These are phyloP conservation scores for Cephus runcator DNA, from an alignment of 2,888 invertebrate genomes.

Conservation along the genomic window DNA sequence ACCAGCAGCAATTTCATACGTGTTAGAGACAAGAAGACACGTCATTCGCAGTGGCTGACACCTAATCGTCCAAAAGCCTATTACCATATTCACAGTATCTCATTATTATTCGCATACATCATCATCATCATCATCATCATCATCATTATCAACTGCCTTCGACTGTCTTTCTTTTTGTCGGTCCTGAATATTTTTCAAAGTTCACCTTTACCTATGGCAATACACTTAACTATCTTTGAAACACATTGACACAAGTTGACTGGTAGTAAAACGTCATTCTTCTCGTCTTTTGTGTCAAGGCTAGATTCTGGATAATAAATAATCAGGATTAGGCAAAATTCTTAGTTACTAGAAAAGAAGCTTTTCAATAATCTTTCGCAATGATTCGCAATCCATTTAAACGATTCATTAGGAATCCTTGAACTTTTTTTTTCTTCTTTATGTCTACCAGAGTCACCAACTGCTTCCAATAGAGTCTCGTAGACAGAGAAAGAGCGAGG, in stretches of 20 bases:
- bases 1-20: slow-evolving; percentile 34
- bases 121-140: slow-evolving; percentile 30
- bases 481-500: background rate
- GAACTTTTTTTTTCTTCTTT: background rate
- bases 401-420: background rate
- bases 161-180: background rate
- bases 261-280: background rate
- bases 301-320: background rate
- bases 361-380: background rate
- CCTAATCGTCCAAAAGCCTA: slow-evolving; percentile 41
- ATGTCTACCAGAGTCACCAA: background rate
- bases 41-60: slow-evolving; percentile 34
- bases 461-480: background rate
- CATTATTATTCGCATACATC: slow-evolving; percentile 29
- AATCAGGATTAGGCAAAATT: background rate
- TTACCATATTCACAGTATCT: slow-evolving; percentile 47
- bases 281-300: background rate
- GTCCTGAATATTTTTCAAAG: background rate
- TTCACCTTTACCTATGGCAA: background rate
- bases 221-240: background rate
- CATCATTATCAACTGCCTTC: background rate
- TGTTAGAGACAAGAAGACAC: slow-evolving; percentile 27
- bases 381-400: background rate
- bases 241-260: background rate
- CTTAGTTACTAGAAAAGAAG: background rate